Percentiles rank a stretch among this genome's conserved stretches.
These are phyloP conservation scores for Aix galericulata DNA, from an alignment of 2,113 vertebrate genomes.

Conservation along the genomic window DNA sequence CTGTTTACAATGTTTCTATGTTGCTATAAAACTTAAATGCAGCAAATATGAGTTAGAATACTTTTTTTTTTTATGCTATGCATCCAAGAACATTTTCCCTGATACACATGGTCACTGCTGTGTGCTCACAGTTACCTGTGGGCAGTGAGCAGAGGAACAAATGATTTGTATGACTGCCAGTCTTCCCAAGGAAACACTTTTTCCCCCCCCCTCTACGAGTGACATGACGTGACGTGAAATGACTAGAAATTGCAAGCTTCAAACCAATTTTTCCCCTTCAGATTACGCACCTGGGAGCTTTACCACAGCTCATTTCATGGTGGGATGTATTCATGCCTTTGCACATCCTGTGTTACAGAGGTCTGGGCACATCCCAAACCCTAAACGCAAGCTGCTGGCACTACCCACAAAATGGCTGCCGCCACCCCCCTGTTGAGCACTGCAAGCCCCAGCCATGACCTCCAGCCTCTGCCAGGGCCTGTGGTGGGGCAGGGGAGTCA, in stretches of 20 bases:
- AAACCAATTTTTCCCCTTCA: fast-evolving
- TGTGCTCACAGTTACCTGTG: neutral
- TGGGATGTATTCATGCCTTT: too few relatives aligned
- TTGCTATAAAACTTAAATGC: neutral
- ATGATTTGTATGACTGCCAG: neutral
- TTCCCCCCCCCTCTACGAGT: neutral
- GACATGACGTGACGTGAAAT: neutral
- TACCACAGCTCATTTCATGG: fast-evolving
- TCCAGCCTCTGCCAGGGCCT: neutral
- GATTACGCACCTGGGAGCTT: neutral
- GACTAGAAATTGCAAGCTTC: neutral
- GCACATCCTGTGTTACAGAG: neutral
- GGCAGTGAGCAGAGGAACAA: neutral
- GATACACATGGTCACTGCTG: neutral
- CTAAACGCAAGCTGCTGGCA: neutral
- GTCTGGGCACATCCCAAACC: neutral
- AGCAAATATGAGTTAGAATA: neutral
- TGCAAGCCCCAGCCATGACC: fast-evolving
- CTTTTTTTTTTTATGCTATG: neutral
- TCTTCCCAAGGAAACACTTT: neutral
- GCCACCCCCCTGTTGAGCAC: neutral
- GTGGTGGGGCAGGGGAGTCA: fast-evolving
- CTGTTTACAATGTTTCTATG: neutral
- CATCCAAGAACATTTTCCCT: neutral
- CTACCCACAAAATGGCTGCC: neutral